Evolutionary conservation across 1,140 invertebrate genomes (phyloP).

Genomic region (Drosophila funebris): DNA sequence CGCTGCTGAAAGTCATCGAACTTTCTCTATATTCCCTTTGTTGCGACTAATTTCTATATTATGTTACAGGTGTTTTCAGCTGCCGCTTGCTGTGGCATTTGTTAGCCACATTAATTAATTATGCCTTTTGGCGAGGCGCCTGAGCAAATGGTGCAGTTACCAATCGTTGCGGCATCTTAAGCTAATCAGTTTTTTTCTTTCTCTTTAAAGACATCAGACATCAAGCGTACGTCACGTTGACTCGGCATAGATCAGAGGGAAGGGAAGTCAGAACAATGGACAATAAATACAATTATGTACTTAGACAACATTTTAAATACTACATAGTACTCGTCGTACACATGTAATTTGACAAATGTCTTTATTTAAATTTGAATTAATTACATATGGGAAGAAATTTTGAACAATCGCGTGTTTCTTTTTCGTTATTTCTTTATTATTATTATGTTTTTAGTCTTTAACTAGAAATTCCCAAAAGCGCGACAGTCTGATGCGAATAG

Average conservation of each 20-base stretch:
- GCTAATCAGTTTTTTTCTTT: slow-evolving; percentile 4
- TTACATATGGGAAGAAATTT: slow-evolving; percentile 49
- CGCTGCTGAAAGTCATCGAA: slow-evolving; percentile 71
- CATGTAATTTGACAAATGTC: slow-evolving; percentile 44
- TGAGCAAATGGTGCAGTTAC: slow-evolving; percentile 18
- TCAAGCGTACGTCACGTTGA: slow-evolving; percentile 23
- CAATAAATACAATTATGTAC: slow-evolving; percentile 18
- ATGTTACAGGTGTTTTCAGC: slow-evolving; percentile 58
- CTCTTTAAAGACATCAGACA: slow-evolving; percentile 16
- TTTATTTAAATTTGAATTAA: slow-evolving; percentile 49
- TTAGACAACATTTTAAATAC: slow-evolving; percentile 13
- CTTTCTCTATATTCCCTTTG: slow-evolving; percentile 67
- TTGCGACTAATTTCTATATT: slow-evolving; percentile 72
- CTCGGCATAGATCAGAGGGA: background rate
- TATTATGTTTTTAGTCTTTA: slow-evolving; percentile 9
- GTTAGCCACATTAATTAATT: slow-evolving; percentile 46
- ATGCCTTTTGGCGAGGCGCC: slow-evolving; percentile 15
- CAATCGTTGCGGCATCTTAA: background rate
- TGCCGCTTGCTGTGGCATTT: slow-evolving; percentile 2
- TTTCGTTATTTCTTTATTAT: slow-evolving; percentile 3
- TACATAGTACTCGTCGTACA: no score
- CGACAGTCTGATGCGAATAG: slow-evolving; percentile 49
- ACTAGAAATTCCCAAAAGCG: slow-evolving; percentile 51
- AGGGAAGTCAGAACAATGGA: slow-evolving; percentile 31
- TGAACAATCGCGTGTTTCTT: slow-evolving; percentile 41